Evolutionary conservation across 1,140 invertebrate species (phyloP), one percentile per base, ranked within the genome.

Genomic region (Macrosteles quadrilineatus): DNA sequence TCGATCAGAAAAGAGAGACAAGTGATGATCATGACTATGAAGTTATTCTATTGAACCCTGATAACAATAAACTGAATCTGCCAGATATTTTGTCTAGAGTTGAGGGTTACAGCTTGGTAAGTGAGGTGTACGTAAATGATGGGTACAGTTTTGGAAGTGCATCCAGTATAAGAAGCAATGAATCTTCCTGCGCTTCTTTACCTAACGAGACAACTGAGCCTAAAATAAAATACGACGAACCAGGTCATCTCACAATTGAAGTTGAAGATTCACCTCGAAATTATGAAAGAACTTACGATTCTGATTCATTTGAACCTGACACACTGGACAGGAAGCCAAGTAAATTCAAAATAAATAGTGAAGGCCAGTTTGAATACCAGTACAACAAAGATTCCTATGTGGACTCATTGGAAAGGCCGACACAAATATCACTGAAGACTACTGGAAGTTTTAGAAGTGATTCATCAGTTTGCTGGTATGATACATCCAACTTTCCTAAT

Each of bases 231-330:
- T 83, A 87, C 72, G 83, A 85, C 65, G 86, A 88, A 75, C 88
- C 88, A 2, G 89, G 90, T 1, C 88, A 88, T 73, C 77, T 91
- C 50, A 88, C 91, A 19, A 94, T 94, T 69, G 90, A 91, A 79
- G 89, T 94, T 0, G 88, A 90, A 77, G 90, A 91, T 77, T 85
- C 87, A 0, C 85, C 88, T 1, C 85, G 87, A 74, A 87, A 89
- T 76, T 89, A 90, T 70, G 85, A 88, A 1, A 85, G 84, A 75
- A 68, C 65, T 12, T 72, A 74, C 64, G 89, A 90, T 71, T 89
- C 88, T 1, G 91, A 93, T 72, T 84, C 84, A 66, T 94, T 92
- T 75, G 92, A 94, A 77, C 91, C 91, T 0, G 92, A 94, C 73
- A 94, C 92, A 0, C 79, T 94, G 27, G 92, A 94, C 76, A 81